Percentiles rank a stretch among this genome's conserved stretches.
Conservation (phyloP, 2,888 invertebrate genomes). For the Nebria salina region DNA sequence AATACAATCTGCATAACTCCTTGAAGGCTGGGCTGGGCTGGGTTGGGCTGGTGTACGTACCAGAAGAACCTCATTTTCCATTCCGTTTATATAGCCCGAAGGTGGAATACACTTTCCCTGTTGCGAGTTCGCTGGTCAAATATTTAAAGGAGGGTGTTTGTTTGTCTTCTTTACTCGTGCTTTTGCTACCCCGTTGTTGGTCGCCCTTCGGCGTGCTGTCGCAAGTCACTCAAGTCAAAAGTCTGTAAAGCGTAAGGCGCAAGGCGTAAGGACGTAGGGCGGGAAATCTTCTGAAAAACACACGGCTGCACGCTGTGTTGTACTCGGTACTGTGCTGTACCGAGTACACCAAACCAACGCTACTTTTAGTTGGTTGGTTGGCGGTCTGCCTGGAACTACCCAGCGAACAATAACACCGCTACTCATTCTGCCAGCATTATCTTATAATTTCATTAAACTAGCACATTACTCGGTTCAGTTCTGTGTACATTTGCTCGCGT, state of each 20-base stretch:
- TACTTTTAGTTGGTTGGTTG: background rate
- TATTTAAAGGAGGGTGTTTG: slow-evolving; percentile 45
- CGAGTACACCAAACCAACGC: background rate
- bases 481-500: slow-evolving; percentile 43
- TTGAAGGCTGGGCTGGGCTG: slow-evolving; percentile 31
- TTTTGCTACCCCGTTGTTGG: slow-evolving; percentile 37
- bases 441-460: slow-evolving; percentile 44
- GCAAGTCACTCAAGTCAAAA: slow-evolving; percentile 21
- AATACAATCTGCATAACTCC: slow-evolving; percentile 46
- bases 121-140: slow-evolving; percentile 42
- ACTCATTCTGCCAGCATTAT: slow-evolving; percentile 35
- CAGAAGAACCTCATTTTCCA: slow-evolving; percentile 43
- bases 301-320: background rate
- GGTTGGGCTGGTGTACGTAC: slow-evolving; percentile 8
- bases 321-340: background rate
- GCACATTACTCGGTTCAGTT: slow-evolving; percentile 40
- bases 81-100: slow-evolving; percentile 38
- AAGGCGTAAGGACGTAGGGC: no score
- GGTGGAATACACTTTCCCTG: slow-evolving; percentile 32
- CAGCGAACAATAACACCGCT: slow-evolving; percentile 31
- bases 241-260: background rate
- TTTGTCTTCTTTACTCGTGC: slow-evolving; percentile 43
- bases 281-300: slow-evolving; percentile 7
- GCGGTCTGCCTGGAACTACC: background rate
- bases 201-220: slow-evolving; percentile 14